Evolutionary conservation across 1,140 invertebrate genomes (phyloP), one percentile per base, ranked within the genome.

Genomic region (Pseudoatta argentina): DNA sequence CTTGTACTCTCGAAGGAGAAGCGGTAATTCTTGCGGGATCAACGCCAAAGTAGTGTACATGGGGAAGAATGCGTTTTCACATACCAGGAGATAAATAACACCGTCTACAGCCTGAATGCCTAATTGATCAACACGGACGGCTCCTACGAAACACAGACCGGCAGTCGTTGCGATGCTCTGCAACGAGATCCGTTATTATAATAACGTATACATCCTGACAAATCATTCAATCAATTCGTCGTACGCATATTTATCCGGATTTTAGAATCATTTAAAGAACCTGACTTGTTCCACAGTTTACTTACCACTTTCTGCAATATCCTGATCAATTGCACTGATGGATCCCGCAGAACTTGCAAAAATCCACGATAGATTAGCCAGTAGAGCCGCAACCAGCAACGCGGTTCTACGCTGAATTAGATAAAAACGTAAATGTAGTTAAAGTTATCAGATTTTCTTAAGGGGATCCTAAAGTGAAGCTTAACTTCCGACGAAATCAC

Each of bases 91-190:
- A 92, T 98, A 98, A 2, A 98, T 93, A 0, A 97, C 97, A 14
- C 98, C 98, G 94, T 98, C 97, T 2, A 98, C 96, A 30, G 98
- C 97, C 93, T 98, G 98, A 18, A 98, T 96, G 1, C 98, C 98
- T 10, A 96, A 94, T 92, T 98, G 98, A 59, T 97, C 96, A 0
- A 97, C 92, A 14, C 96, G 96, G 39, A 96, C 89, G 3, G 97
- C 96, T 24, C 97, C 97, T 2, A 97, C 95, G 94, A 97, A 98
- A 92, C 98, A 98, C 10, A 98, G 92, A 2, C 98, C 98, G 0
- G 97, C 97, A 89, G 97, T 96, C n/a, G 97, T 76, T 0, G 97
- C 97, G 75, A 98, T 96, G 14, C 95, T 96, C 97, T 98, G 91
- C 6, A 93, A 64, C 5, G 12, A 4, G n/a, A 69, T 0, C 5